phyloP scores from a whole-genome alignment of 2,113 vertebrate genomes.

The Istiophorus platypterus region DNA sequence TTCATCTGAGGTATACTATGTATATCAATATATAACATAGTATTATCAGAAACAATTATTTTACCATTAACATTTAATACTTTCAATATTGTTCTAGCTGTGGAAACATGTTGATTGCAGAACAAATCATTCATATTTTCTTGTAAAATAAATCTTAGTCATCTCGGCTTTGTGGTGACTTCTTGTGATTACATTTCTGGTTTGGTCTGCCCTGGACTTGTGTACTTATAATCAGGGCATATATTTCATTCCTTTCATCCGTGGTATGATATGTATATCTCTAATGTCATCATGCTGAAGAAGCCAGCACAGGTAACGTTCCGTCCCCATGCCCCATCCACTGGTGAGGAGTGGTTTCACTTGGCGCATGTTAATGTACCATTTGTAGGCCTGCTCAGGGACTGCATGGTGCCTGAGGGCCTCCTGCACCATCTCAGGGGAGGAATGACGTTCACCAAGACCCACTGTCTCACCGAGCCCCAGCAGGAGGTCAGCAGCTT shows the following conservation, averaged over 20 bases:
- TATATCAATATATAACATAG: slow-evolving; percentile 64
- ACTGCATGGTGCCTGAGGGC: slow-evolving; percentile 83
- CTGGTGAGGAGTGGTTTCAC: slow-evolving; percentile 81
- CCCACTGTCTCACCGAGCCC: slow-evolving; percentile 87
- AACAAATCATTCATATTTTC: no score
- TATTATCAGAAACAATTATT: no score
- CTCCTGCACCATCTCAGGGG: slow-evolving; percentile 79
- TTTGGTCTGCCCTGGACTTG: no score
- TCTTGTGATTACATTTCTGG: no score
- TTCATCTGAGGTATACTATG: slow-evolving; percentile 86
- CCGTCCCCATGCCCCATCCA: slow-evolving; percentile 88
- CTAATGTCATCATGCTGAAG: slow-evolving; percentile 84
- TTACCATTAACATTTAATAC: no score
- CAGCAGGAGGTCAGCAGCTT: slow-evolving; percentile 85
- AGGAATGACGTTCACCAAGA: slow-evolving; percentile 85
- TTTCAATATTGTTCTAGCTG: no score
- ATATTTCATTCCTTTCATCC: slow-evolving; percentile 84
- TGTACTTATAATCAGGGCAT: slow-evolving; percentile 76
- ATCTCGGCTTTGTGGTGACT: no score
- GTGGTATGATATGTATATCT: slow-evolving; percentile 85
- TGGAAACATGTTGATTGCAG: no score
- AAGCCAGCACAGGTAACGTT: slow-evolving; percentile 86
- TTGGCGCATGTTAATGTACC: slow-evolving; percentile 85
- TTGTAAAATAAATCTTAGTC: no score
- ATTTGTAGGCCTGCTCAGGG: slow-evolving; percentile 83